Conservation (phyloP, 2,113 vertebrate species). For the Dendrocopos noguchii region DNA sequence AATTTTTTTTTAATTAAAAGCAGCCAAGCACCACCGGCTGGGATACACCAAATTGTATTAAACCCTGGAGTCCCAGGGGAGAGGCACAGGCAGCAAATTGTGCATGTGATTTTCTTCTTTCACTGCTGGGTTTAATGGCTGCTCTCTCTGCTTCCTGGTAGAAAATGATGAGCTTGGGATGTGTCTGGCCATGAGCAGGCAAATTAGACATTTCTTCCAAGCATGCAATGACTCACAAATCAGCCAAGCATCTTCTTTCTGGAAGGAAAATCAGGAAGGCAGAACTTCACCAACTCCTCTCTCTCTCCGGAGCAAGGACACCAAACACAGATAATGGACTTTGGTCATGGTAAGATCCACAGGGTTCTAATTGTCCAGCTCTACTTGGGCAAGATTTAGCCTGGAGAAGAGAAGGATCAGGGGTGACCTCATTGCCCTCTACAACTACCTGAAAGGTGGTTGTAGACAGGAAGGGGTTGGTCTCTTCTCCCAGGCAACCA, state of each 20-base stretch:
- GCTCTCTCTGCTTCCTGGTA: background rate
- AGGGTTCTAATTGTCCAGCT: background rate
- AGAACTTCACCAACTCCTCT: background rate
- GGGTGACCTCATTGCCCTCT: too few species aligned
- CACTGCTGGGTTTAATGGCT: slow-evolving; percentile 17
- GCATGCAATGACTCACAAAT: background rate
- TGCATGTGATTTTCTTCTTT: slow-evolving; percentile 56
- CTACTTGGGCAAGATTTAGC: background rate
- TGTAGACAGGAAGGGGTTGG: too few species aligned
- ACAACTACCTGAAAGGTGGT: too few species aligned
- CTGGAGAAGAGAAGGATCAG: too few species aligned
- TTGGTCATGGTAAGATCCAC: background rate
- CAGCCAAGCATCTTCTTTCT: background rate
- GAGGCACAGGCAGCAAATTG: slow-evolving; percentile 44
- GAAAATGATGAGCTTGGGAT: slow-evolving; percentile 35
- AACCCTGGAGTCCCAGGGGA: slow-evolving; percentile 28
- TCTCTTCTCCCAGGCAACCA: too few species aligned
- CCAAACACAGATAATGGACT: background rate
- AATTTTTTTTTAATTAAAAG: slow-evolving; percentile 80
- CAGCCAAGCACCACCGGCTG: slow-evolving; percentile 54
- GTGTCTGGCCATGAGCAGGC: background rate
- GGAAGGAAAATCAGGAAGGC: background rate
- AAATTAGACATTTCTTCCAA: slow-evolving; percentile 42
- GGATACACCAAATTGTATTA: slow-evolving; percentile 58
- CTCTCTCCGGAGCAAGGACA: background rate